These are phyloP conservation scores for Apteryx owenii DNA, from an alignment of 2,113 vertebrate species.

Conservation along the genomic window DNA sequence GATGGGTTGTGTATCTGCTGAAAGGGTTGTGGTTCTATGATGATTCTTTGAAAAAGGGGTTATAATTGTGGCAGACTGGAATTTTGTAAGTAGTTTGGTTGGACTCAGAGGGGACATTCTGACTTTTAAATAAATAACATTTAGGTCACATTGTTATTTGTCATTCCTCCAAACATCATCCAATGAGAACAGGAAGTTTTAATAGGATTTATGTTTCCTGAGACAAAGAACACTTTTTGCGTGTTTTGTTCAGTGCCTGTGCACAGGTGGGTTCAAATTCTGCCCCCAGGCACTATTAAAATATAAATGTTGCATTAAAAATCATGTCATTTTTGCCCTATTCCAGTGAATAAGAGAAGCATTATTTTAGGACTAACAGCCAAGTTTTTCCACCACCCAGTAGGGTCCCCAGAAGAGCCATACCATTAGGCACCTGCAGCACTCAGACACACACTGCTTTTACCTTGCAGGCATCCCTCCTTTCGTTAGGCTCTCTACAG, in stretches of 20 bases:
- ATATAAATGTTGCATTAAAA: constrained; percentile 6
- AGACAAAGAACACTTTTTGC: neutral
- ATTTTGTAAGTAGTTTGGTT: neutral
- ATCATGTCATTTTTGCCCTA: neutral
- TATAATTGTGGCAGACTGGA: neutral
- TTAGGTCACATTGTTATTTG: neutral
- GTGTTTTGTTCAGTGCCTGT: neutral
- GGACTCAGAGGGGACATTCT: neutral
- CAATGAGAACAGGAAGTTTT: neutral
- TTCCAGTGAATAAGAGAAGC: neutral
- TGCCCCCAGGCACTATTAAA: neutral
- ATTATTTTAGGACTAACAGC: neutral
- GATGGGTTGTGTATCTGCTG: neutral
- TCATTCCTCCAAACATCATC: neutral
- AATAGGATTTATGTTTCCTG: neutral
- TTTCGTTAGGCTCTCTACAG: neutral
- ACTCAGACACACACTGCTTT: neutral
- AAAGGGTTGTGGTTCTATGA: neutral
- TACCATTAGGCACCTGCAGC: neutral
- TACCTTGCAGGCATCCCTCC: neutral
- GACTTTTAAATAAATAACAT: neutral
- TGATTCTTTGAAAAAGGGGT: neutral
- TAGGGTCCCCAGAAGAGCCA: neutral
- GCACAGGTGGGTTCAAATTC: neutral
- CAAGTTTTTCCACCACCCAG: neutral